Evolutionary conservation across 2,113 vertebrate species (phyloP), one percentile per base, ranked within the genome.

Genomic region (Coptodon rendalli): DNA sequence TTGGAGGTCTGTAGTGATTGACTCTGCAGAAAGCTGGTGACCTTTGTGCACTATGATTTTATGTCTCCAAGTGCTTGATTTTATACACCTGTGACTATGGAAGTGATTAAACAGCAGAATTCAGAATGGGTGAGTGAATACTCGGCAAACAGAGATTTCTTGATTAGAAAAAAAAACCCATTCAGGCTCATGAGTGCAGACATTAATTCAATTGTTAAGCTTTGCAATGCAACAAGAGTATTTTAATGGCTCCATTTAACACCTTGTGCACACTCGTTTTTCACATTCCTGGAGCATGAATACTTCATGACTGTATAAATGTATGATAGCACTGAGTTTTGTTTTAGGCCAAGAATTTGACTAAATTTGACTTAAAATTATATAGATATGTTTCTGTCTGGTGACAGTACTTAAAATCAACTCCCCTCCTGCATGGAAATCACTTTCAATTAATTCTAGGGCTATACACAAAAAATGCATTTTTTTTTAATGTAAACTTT

Each of bases 161-260:
- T n/a, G 61, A 66, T 66, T 66, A 66, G 31, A 12, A 63, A 34
- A 61, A 34, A 3, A 0, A 0, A 1, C 24, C 24, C 22, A 22
- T 22, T 76, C 14, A 50, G 6, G 16, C 24, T 29, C 24, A 1
- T 50, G 14, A 48, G 14, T 16, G 6, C 71, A 48, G 9, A 11
- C 22, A 48, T 50, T 29, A 7, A 5, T 19, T 12, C 71, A 31
- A 48, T 6, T 48, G 24, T 29, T 24, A 76, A 76, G 24, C 16
- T 50, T 10, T 29, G 24, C 27, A 76, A 50, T 29, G 24, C 43
- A 31, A 76, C 14, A 48, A 48, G 16, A 76, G 50, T 76, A 76
- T 76, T 76, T 45, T 73, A 48, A 73, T 73, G 3, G 2, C 68
- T 73, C 8, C 6, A 73, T 73, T 73, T 27, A 73, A 48, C 9